Evolutionary conservation across 2,797 vertebrate genomes (phyloP), one percentile per base, ranked within the genome.

Genomic region (Serranus cabrilla): DNA sequence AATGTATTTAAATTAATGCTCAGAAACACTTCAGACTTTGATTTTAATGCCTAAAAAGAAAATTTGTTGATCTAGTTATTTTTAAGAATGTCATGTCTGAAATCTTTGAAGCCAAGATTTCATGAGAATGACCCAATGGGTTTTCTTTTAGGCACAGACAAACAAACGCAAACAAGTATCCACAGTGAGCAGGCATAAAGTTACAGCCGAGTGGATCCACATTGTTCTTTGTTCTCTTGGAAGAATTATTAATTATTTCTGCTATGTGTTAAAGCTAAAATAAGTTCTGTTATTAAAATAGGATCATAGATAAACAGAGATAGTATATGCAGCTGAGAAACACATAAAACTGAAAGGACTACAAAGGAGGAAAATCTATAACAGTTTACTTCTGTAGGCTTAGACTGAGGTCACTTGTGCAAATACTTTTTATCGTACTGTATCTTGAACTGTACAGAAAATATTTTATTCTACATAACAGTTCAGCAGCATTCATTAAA

Each of bases 301-400:
- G 4, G 12, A 49, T 42, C 3, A 46, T 47, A 20, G 56, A 71
- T n/a, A 17, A 55, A 55, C 40, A 75, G 7, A 59, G 74, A 66
- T 11, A 14, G 39, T 51, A 25, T 18, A 55, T 13, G 49, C 13
- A 54, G 14, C 10, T 16, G 18, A 72, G 37, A 45, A 25, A 52
- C 12, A 5, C 13, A 39, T 23, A 9, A 18, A 80, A 52, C 13
- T 55, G 23, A 65, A 71, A 56, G 3, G 18, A 76, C 45, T 52
- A 43, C 69, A 72, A 63, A 82, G 54, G 4, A 77, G 59, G 46
- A 57, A 63, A 59, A 67, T 67, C 42, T 49, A 31, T 21, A 77
- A 62, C 23, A 11, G 2, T 56, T 64, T 49, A 39, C 27, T 27
- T 57, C 63, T 46, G 70, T 50, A 11, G 23, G 58, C 25, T 43